Conservation (phyloP, 35 echinoderm and acorn worm genomes). For the Lytechinus variegatus region DNA sequence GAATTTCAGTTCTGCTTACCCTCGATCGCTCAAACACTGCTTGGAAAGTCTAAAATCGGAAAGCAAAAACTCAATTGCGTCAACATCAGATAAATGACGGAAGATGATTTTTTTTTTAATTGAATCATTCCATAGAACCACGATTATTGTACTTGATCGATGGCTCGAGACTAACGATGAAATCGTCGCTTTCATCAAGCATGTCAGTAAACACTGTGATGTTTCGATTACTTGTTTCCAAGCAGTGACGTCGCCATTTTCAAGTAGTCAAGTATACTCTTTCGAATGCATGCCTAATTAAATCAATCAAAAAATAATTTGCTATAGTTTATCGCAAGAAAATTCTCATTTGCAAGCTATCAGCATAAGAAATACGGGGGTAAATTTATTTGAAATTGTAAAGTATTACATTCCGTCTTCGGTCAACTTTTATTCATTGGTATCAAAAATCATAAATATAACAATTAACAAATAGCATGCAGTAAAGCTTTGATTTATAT, state of each 20-base stretch:
- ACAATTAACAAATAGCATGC: no score
- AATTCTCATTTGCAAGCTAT: background rate
- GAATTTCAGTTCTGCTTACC: no score
- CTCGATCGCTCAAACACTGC: no score
- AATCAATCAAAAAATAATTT: background rate
- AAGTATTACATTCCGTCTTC: no score
- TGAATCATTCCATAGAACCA: background rate
- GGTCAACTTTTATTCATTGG: no score
- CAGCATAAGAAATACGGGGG: background rate
- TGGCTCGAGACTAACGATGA: background rate
- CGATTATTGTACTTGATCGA: background rate
- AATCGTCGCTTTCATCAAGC: background rate
- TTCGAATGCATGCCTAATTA: background rate
- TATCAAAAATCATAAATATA: no score
- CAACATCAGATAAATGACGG: background rate
- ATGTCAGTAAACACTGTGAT: background rate
- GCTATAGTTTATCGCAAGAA: no score
- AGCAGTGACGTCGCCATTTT: background rate
- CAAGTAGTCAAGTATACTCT: background rate
- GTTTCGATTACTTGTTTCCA: background rate
- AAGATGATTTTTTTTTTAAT: background rate
- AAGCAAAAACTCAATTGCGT: background rate
- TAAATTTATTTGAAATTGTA: background rate
- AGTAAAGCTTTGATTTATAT: no score
- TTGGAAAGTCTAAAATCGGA: no score